Conservation (phyloP, 2,113 vertebrate species). For the Oenanthe melanoleuca region DNA sequence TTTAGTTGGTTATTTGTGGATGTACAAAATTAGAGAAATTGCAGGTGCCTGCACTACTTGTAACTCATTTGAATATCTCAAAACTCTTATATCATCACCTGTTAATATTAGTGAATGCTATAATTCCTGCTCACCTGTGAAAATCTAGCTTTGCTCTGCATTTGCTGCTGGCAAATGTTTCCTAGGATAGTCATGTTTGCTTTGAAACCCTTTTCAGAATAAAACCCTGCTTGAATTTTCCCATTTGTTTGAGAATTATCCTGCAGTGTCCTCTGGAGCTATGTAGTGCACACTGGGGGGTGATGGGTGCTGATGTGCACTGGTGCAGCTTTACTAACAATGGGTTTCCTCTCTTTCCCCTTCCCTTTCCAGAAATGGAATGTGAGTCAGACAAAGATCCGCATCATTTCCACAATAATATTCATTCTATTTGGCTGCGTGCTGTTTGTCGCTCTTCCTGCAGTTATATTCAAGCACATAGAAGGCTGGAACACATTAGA, state of each 20-base stretch:
- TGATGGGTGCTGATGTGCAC: neutral
- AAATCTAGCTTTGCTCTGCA: neutral
- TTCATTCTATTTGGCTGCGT: slow-evolving; percentile 97
- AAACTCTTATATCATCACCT: neutral
- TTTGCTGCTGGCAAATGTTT: neutral
- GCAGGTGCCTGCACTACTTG: neutral
- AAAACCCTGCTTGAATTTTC: neutral
- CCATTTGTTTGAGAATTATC: neutral
- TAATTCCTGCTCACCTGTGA: neutral
- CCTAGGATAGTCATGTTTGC: neutral
- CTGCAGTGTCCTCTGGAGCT: neutral
- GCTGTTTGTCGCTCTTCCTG: slow-evolving; percentile 94
- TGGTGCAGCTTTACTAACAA: slow-evolving; percentile 7
- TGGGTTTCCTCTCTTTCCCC: slow-evolving; percentile 24
- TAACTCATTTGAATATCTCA: neutral
- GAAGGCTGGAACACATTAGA: slow-evolving; percentile 97
- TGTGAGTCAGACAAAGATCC: slow-evolving; percentile 98
- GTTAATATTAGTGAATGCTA: neutral
- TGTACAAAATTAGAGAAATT: neutral
- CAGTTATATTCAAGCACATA: slow-evolving; percentile 96
- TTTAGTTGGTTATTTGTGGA: neutral
- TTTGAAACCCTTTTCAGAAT: neutral
- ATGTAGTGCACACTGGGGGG: fast-evolving
- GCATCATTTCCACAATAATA: slow-evolving; percentile 95
- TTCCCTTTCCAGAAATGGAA: slow-evolving; percentile 89